Base-by-base conservation (phyloP, 2,797 vertebrate genomes). In the Tarsius wallacei region DNA sequence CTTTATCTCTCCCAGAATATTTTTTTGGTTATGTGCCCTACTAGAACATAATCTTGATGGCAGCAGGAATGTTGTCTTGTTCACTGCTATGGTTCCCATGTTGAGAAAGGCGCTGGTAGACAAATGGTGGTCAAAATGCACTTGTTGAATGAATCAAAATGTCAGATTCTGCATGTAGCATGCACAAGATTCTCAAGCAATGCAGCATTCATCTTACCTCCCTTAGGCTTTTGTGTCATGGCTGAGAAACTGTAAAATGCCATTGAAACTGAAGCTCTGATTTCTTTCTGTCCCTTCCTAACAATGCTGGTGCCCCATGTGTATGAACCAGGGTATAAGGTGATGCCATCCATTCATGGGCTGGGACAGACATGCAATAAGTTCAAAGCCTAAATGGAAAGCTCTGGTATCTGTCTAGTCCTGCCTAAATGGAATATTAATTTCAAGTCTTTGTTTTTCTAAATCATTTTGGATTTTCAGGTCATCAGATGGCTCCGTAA, bases 401-500 rank as follows among this genome's bases (percentile, higher is more conserved):
- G 5, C 13, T 21, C 17, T 36, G 9, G 0, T 80, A 76, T 28
- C 53, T 51, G 6, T 74, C 36, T 59, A 71, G 24, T 74, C 13
- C 78, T 31, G 59, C 47, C 55, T 47, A 77, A 73, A 59, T 64
- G 4, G 16, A 57, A 51, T 83, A n/a, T 76, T 76, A 33, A 92
- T 84, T 80, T 82, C 81, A 88, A 88, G 57, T 64, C 53, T 93
- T 55, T 55, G 16, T 83, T 91, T 68, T 87, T 57, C 33, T 85
- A 70, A 82, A 80, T n/a, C 6, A 86, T 81, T 91, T 87, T 90
- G 87, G 49, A 84, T 33, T 74, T 95, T 93, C 28, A 76, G 28
- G 77, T 81, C 31, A 80, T 88, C 36, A 91, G 87, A 92, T 93
- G 28, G 64, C 66, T 73, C 82, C 82, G 83, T 53, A 88, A 55